phyloP scores from a whole-genome alignment of 2,888 invertebrate genomes.

The Sicus ferrugineus region DNA sequence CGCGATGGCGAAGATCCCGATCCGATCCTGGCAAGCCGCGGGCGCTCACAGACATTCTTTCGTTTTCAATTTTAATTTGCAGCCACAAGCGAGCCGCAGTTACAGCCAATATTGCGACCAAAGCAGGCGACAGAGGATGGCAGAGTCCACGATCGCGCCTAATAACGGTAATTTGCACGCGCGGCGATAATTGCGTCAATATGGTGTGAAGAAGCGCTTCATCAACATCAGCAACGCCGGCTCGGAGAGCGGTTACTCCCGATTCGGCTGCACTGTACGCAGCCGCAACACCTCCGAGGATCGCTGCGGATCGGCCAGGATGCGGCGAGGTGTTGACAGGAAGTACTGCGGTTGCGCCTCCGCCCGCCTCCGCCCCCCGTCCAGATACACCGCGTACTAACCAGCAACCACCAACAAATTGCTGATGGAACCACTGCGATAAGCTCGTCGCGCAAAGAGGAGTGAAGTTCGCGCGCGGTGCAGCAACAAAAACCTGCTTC shows the following conservation, averaged over 20 bases:
- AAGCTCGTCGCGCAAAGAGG: background rate
- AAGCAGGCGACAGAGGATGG: conserved; percentile 10
- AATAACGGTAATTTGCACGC: conserved; percentile 62
- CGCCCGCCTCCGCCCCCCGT: conserved; percentile 26
- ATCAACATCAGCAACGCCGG: conserved; percentile 29
- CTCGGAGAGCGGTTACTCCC: too few species aligned
- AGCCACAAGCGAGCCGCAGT: background rate
- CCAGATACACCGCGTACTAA: conserved; percentile 40
- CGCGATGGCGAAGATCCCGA: too few species aligned
- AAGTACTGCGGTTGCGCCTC: conserved; percentile 38
- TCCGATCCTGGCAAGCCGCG: conserved; percentile 5
- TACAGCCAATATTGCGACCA: background rate
- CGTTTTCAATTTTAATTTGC: conserved; percentile 13
- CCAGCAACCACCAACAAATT: conserved; percentile 38
- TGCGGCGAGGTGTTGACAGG: conserved; percentile 47
- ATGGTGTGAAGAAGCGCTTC: conserved; percentile 43
- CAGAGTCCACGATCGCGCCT: conserved; percentile 55
- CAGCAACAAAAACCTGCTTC: conserved; percentile 13
- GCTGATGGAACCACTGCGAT: conserved; percentile 22
- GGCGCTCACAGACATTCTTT: conserved; percentile 11
- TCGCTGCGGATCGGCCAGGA: conserved; percentile 18
- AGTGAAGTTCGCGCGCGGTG: background rate
- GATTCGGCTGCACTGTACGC: background rate
- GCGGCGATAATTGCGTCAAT: conserved; percentile 56
- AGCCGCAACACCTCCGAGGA: conserved; percentile 26